A percentile compares a stretch with the other conserved stretches of the same genome.
phyloP scores from a whole-genome alignment of 2,888 invertebrate species.

The Caenorhabditis sulstoni region DNA sequence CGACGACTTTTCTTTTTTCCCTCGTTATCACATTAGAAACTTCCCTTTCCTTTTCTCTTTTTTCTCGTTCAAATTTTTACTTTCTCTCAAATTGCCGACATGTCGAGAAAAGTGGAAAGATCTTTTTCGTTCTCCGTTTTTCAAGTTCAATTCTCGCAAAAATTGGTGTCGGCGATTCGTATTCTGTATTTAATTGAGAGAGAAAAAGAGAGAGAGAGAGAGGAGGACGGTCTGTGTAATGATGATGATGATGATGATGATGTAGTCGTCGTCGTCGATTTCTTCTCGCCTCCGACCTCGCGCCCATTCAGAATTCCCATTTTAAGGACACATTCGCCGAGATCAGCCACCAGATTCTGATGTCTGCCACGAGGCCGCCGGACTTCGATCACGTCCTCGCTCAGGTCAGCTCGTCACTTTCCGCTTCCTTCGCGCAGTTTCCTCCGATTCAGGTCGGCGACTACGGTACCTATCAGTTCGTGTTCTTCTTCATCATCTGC shows the following conservation, averaged over 20 bases:
- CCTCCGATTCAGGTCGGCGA: slow-evolving; percentile 73
- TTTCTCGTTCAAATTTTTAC: slow-evolving; percentile 32
- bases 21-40: slow-evolving; percentile 23
- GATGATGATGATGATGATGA: slow-evolving; percentile 7
- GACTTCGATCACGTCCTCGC: slow-evolving; percentile 68
- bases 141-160: background rate
- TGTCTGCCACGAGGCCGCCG: slow-evolving; percentile 58
- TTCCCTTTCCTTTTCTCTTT: too few relatives aligned
- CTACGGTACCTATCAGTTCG: slow-evolving; percentile 72
- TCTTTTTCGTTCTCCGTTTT: background rate
- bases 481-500: slow-evolving; percentile 75
- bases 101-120: background rate
- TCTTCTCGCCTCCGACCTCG: slow-evolving; percentile 4
- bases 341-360: slow-evolving; percentile 64
- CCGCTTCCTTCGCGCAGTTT: too few relatives aligned
- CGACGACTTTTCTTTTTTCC: background rate
- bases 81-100: slow-evolving; percentile 19
- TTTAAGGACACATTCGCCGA: slow-evolving; percentile 67
- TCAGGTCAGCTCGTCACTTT: too few relatives aligned
- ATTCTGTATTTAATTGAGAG: background rate
- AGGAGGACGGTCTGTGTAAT: background rate
- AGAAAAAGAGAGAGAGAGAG: too few relatives aligned
- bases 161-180: background rate
- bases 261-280: too few relatives aligned
- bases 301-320: background rate